Percentiles rank a stretch among this genome's conserved stretches.
Conservation (phyloP, 2,888 invertebrate species). For the Dioctria rufipes region DNA sequence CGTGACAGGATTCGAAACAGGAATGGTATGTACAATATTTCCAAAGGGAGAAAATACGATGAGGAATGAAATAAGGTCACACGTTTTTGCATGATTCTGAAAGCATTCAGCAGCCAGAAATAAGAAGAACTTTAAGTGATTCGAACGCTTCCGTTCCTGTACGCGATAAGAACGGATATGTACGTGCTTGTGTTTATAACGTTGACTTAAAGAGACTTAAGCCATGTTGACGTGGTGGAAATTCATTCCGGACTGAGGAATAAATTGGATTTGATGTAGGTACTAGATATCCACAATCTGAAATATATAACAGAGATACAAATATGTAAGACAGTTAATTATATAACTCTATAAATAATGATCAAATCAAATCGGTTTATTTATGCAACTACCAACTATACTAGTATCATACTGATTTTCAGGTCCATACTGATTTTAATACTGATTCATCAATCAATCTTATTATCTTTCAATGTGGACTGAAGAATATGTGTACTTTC, state of each 20-base stretch:
- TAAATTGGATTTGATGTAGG: too few species aligned
- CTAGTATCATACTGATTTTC: too few species aligned
- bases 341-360: too few species aligned
- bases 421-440: too few species aligned
- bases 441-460: too few species aligned
- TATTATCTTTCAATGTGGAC: too few species aligned
- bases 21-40: neutral
- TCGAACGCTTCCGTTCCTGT: slow-evolving; percentile 25
- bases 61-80: slow-evolving; percentile 36
- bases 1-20: slow-evolving; percentile 39
- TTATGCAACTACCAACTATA: too few species aligned
- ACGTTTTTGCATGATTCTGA: slow-evolving; percentile 35
- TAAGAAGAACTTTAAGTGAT: slow-evolving; percentile 43
- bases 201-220: slow-evolving; percentile 30
- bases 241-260: neutral
- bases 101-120: slow-evolving; percentile 5
- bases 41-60: slow-evolving; percentile 17
- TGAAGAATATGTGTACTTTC: too few species aligned
- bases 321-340: too few species aligned
- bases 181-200: slow-evolving; percentile 29
- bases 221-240: slow-evolving; percentile 17
- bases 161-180: slow-evolving; percentile 24
- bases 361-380: too few species aligned
- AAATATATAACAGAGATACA: too few species aligned
- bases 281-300: too few species aligned